Evolutionary conservation across 1,140 invertebrate species (phyloP).

Genomic region (Trachelipus rathkii): DNA sequence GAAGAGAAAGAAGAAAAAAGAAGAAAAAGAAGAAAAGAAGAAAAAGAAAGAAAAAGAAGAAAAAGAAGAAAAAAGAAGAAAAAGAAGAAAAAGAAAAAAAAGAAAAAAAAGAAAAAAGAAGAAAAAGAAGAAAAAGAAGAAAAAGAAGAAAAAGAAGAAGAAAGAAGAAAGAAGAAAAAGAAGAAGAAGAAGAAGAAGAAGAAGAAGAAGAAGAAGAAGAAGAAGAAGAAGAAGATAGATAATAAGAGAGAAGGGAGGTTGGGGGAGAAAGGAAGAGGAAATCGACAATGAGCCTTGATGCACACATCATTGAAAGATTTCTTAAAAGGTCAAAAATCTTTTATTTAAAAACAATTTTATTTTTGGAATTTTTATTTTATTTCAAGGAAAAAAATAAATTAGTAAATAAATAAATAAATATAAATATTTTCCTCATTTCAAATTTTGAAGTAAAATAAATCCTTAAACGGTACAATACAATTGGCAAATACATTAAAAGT

Average conservation of each 20-base stretch:
- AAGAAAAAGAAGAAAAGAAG: too few species aligned
- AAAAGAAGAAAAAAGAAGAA: neutral
- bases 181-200: conserved; percentile 9
- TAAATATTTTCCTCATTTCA: too few species aligned
- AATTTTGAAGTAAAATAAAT: neutral
- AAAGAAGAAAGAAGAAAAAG: neutral
- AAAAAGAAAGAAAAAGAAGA: conserved; percentile 6
- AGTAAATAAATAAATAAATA: too few species aligned
- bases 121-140: conserved; percentile 4
- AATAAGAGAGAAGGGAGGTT: neutral
- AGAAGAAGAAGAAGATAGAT: neutral
- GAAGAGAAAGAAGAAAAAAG: neutral
- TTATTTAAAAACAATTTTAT: too few species aligned
- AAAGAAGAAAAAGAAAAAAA: conserved; percentile 3
- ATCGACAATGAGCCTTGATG: too few species aligned
- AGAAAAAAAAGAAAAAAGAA: neutral
- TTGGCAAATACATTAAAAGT: neutral
- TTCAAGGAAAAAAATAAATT: too few species aligned
- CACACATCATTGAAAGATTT: too few species aligned
- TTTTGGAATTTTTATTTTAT: too few species aligned
- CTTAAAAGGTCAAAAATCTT: too few species aligned
- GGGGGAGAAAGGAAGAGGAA: neutral
- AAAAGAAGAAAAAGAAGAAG: conserved; percentile 3
- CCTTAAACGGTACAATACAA: neutral
- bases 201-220: conserved; percentile 9